Evolutionary conservation across 2,888 invertebrate species (phyloP).

Genomic region (Pyrochroa serraticornis): DNA sequence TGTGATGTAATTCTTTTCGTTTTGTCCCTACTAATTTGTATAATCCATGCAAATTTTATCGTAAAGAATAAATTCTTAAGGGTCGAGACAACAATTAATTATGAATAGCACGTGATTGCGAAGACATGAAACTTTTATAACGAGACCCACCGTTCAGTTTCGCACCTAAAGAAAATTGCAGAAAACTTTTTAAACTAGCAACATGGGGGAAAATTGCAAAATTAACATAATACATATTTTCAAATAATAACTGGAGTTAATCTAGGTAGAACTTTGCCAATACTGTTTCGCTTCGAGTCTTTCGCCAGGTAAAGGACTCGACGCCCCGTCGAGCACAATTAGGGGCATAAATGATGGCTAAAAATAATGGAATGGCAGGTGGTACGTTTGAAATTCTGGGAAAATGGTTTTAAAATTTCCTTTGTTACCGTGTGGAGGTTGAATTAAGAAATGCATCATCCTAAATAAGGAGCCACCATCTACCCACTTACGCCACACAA

Average conservation of each 20-base stretch:
- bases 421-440: too few relatives aligned
- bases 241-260: conserved; percentile 8
- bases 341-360: conserved; percentile 2
- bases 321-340: conserved; percentile 8
- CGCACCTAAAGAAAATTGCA: conserved; percentile 5
- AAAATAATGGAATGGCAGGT: conserved; percentile 11
- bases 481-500: too few relatives aligned
- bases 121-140: neutral
- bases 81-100: too few relatives aligned
- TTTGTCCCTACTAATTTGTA: too few relatives aligned
- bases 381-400: neutral
- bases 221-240: conserved; percentile 15
- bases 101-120: too few relatives aligned
- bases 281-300: neutral
- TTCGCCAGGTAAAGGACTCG: neutral
- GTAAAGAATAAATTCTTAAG: too few relatives aligned
- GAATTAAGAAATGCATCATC: too few relatives aligned
- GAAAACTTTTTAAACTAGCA: neutral
- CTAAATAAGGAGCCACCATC: too few relatives aligned
- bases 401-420: neutral
- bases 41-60: too few relatives aligned
- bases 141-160: conserved; percentile 2
- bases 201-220: conserved; percentile 3
- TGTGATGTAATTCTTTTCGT: too few relatives aligned
- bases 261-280: conserved; percentile 2